phyloP scores from a whole-genome alignment of 2,888 invertebrate genomes.

The Hydroisotoma schaefferi region DNA sequence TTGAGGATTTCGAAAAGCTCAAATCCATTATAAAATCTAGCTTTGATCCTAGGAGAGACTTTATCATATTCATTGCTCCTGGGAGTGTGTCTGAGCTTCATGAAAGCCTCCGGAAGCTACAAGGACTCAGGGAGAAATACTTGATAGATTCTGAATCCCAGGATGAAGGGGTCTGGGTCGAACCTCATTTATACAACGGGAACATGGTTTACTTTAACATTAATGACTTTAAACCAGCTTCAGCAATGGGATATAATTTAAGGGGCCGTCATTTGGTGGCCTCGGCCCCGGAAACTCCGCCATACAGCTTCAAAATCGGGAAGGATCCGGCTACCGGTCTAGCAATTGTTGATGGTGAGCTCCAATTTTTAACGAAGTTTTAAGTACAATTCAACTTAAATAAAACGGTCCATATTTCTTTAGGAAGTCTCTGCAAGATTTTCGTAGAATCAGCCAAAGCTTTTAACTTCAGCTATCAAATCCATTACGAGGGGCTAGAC shows the following conservation, averaged over 20 bases:
- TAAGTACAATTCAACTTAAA: no score
- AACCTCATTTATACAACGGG: slow-evolving; percentile 13
- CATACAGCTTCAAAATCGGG: slow-evolving; percentile 8
- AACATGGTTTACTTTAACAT: background rate
- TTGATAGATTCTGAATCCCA: no score
- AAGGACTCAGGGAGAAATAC: no score
- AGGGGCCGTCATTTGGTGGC: background rate
- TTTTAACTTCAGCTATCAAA: slow-evolving; percentile 25
- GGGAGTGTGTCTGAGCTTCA: no score
- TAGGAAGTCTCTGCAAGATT: background rate
- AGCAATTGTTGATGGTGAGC: slow-evolving; percentile 8
- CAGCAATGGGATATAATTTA: slow-evolving; percentile 13
- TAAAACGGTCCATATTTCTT: no score
- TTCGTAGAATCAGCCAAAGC: background rate
- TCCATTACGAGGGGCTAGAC: slow-evolving; percentile 14
- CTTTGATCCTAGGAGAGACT: background rate
- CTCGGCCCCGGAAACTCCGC: slow-evolving; percentile 1
- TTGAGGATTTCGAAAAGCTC: background rate
- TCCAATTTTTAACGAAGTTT: no score
- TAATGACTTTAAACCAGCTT: background rate
- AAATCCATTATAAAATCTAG: background rate
- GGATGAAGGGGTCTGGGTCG: slow-evolving; percentile 18
- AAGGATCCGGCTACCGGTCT: background rate
- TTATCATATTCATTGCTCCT: background rate
- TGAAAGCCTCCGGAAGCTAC: no score